Evolutionary conservation across 2,797 vertebrate species (phyloP), one percentile per base, ranked within the genome.

Genomic region (Sparus aurata): DNA sequence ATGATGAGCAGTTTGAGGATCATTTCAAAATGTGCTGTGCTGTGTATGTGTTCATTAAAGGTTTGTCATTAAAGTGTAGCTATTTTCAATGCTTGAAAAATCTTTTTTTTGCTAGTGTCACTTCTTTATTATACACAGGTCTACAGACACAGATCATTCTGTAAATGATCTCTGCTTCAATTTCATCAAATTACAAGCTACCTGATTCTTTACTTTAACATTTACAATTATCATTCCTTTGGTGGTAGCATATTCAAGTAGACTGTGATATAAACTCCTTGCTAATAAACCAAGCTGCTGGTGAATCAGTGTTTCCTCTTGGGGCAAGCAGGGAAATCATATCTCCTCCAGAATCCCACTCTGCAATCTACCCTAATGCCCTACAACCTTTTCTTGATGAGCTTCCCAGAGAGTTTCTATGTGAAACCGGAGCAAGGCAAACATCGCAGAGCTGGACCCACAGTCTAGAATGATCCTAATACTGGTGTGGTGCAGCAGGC

Each of bases 381-480:
- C 49, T 59, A 11, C 59, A 77, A 79, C 73, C 75, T 77, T 85
- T 80, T 27, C 72, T 45, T 82, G 77, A 90, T 83, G 80, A 86
- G 76, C 70, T 89, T 60, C 34, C 57, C 82, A 88, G 70, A 89
- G 63, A 60, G 30, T 71, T 61, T 77, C 62, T 23, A 70, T 71
- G 55, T 85, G 81, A 86, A 90, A 91, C 79, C 63, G 57, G 79
- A 91, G 74, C 73, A 64, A 67, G 53, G 25, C 12, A 52, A 82
- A 75, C 25, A 22, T 90, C 78, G 87, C 73, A 43, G 27, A 77
- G 49, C 73, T 53, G 61, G 54, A 85, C 38, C 30, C 41, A 53
- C 30, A 73, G 53, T 74, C 79, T 73, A 78, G 70, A 87, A 87
- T 23, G 75, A 84, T 80, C 76, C 47, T 11, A 41, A 25, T 17